Evolutionary conservation across 1,140 invertebrate genomes (phyloP).

Genomic region (Hestina assimilis): DNA sequence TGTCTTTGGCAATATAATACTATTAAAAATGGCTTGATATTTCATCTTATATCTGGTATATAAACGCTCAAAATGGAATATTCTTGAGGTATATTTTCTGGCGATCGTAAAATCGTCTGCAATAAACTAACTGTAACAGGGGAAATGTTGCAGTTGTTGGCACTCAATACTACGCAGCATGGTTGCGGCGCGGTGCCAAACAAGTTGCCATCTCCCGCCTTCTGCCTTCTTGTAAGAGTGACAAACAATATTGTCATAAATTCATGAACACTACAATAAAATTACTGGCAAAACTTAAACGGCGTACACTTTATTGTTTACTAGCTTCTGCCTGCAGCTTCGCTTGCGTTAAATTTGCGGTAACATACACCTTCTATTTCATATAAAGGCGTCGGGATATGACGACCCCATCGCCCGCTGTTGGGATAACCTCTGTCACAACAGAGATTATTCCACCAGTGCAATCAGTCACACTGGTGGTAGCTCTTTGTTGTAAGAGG

Average conservation of each 20-base stretch:
- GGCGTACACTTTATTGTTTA: not conserved
- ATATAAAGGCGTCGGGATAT: no score
- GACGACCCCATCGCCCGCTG: no score
- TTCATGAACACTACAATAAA: slow-evolving; percentile 12
- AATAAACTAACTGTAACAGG: slow-evolving; percentile 22
- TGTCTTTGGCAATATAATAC: no score
- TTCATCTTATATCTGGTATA: no score
- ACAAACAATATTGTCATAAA: slow-evolving; percentile 22
- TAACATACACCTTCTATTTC: no score
- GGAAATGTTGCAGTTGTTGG: slow-evolving; percentile 26
- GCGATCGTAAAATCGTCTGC: slow-evolving; percentile 20
- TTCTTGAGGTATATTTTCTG: slow-evolving; percentile 7
- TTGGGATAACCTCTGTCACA: no score
- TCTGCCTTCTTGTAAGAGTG: slow-evolving; percentile 27
- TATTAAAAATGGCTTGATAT: no score
- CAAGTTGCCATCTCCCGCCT: slow-evolving; percentile 19
- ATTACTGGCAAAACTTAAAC: not conserved
- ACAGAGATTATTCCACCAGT: no score
- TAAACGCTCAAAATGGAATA: not conserved
- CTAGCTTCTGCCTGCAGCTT: not conserved
- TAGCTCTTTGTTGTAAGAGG: no score
- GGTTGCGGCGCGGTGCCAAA: slow-evolving; percentile 24
- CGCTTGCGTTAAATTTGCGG: no score
- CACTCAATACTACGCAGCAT: slow-evolving; percentile 25
- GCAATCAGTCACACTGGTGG: no score